Evolutionary conservation across 2,797 vertebrate species (phyloP), one percentile per base, ranked within the genome.

Genomic region (Gouania willdenowi): DNA sequence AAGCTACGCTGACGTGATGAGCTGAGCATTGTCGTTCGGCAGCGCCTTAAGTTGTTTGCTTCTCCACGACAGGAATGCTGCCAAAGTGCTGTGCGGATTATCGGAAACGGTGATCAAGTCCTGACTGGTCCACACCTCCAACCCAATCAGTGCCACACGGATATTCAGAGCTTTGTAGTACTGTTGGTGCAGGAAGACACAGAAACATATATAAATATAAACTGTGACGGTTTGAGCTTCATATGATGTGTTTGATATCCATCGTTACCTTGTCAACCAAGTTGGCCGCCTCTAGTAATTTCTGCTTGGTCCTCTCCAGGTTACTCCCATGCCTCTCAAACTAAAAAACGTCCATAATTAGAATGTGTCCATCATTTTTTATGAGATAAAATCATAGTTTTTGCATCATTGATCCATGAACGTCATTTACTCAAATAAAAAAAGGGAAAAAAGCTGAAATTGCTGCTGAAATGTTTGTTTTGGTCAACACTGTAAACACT

Each of bases 21-120:
- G 81, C 17, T 99, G 97, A 33, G 95, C 94, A 0, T 99, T 99
- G 83, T 99, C 97, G 0, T 98, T 93, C 25, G 89, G 92, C 41
- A 91, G 90, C 18, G 47, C 26, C 14, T 7, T 10, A 3, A 97
- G 86, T 44, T 93, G 85, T 70, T 91, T 97, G 56, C 91, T 88
- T 14, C 97, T 93, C 94, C 95, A 99, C 41, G 88, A 79, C 42
- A 99, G 88, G 73, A 99, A 99, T 0, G 89, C 88, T 28, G 90
- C 91, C 61, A 98, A 85, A 5, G 95, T 97, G 55, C 89, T 91
- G 79, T 95, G 94, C 0, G 95, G 93, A 57, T 98, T 98, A 39
- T 90, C 87, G 0, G 89, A 90, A 31, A 98, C 86, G 3, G 48
- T 84, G 42, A 91, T 94, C 84, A 84, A 80, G 71, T 99, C 87